Conservation (phyloP, 2,113 vertebrate species). For the Lynx canadensis region DNA sequence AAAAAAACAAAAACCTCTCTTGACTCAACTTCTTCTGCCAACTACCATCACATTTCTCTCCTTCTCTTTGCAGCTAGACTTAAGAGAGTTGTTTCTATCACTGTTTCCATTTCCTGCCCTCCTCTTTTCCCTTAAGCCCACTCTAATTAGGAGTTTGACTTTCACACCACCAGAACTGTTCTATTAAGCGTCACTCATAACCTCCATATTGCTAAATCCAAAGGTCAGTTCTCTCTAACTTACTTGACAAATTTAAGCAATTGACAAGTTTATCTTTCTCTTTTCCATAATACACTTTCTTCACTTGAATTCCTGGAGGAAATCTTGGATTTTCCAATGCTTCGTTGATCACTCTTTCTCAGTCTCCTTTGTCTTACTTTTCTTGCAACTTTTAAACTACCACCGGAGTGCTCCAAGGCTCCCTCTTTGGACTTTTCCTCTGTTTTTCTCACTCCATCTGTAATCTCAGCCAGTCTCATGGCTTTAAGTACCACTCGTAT, state of each 20-base stretch:
- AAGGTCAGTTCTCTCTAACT: constrained; percentile 34
- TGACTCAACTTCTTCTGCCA: not conserved
- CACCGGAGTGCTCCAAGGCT: not conserved
- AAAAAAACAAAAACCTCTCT: not conserved
- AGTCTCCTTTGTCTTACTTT: not conserved
- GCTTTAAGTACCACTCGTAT: not conserved
- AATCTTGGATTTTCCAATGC: not conserved
- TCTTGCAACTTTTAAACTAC: not conserved
- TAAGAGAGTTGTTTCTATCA: not conserved
- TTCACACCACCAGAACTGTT: not conserved
- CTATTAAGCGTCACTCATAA: constrained; percentile 30
- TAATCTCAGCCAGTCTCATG: not conserved
- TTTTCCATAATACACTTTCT: not conserved
- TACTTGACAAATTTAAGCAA: not conserved
- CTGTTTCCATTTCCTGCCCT: not conserved
- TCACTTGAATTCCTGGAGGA: not conserved
- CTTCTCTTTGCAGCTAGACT: not conserved
- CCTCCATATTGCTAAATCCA: not conserved
- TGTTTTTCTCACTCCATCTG: not conserved
- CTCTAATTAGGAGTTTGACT: constrained; percentile 43
- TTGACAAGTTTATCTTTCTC: not conserved
- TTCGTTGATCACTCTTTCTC: not conserved
- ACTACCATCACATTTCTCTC: not conserved
- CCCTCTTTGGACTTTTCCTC: not conserved
- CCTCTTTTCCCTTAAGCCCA: not conserved